Evolutionary conservation across 2,797 vertebrate genomes (phyloP).

Genomic region (Oryzias sinensis): DNA sequence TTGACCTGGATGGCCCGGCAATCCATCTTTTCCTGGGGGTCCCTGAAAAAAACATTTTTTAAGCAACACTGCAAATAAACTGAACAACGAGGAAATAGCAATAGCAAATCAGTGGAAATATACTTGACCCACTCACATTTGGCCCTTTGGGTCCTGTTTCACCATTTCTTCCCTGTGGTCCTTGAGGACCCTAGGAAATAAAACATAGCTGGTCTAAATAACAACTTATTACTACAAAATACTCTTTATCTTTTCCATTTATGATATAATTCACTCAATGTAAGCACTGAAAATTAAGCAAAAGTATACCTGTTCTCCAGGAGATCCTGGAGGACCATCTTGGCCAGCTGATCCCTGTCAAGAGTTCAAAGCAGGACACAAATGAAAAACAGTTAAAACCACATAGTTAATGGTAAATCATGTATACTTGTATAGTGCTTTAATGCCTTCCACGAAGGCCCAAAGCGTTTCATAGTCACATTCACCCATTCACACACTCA

Average conservation of each 20-base stretch:
- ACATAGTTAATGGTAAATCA: neutral
- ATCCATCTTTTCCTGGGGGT: constrained; percentile 87
- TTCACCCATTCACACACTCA: too few relatives aligned
- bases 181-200: constrained; percentile 83
- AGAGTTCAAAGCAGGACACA: constrained; percentile 14
- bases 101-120: constrained; percentile 18
- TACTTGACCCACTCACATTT: constrained; percentile 78
- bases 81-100: neutral
- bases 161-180: constrained; percentile 84
- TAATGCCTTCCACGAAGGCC: too few relatives aligned
- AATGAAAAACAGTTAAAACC: constrained; percentile 21
- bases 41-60: constrained; percentile 75
- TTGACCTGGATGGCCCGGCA: constrained; percentile 90
- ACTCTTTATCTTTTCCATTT: neutral
- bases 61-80: constrained; percentile 13
- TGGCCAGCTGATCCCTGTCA: constrained; percentile 86
- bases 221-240: constrained; percentile 3
- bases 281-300: neutral
- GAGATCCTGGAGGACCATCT: constrained; percentile 81
- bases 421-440: too few relatives aligned
- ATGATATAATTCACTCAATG: constrained; percentile 2
- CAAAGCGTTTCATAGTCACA: too few relatives aligned
- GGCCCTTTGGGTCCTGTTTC: constrained; percentile 87
- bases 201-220: constrained; percentile 15
- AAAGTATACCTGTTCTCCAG: constrained; percentile 84